Conservation (phyloP, 1,140 invertebrate genomes). For the Pseudomyrmex concolor region DNA sequence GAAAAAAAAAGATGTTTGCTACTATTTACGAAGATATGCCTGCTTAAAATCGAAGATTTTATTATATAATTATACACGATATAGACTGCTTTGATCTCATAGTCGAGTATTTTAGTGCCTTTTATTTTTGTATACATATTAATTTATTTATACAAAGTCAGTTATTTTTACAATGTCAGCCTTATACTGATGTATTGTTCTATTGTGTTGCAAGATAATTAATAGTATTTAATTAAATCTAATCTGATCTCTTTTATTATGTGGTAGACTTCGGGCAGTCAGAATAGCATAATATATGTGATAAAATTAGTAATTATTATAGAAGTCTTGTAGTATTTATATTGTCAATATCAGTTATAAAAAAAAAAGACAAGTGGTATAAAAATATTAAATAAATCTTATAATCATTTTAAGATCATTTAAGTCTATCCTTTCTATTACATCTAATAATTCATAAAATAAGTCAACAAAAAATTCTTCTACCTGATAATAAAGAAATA, state of each 20-base stretch:
- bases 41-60: conserved; percentile 45
- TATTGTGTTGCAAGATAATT: conserved; percentile 55
- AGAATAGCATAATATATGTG: conserved; percentile 52
- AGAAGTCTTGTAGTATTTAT: conserved; percentile 23
- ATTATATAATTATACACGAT: conserved; percentile 40
- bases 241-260: conserved; percentile 46
- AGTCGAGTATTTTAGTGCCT: conserved; percentile 48
- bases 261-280: conserved; percentile 39
- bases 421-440: too few species aligned
- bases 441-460: too few species aligned
- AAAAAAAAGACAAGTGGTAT: conserved; percentile 44
- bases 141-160: conserved; percentile 36
- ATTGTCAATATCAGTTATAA: conserved; percentile 43
- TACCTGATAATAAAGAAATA: too few species aligned
- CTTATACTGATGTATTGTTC: conserved; percentile 41
- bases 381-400: conserved; percentile 13
- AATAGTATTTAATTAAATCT: conserved; percentile 32
- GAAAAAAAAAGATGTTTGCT: conserved; percentile 43
- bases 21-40: conserved; percentile 42
- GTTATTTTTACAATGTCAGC: conserved; percentile 2
- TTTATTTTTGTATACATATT: conserved; percentile 40
- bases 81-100: conserved; percentile 67
- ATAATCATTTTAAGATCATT: neutral
- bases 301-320: conserved; percentile 58
- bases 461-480: too few species aligned